Evolutionary conservation across 2,113 vertebrate species (phyloP).

Genomic region (Cercopithecus mona): DNA sequence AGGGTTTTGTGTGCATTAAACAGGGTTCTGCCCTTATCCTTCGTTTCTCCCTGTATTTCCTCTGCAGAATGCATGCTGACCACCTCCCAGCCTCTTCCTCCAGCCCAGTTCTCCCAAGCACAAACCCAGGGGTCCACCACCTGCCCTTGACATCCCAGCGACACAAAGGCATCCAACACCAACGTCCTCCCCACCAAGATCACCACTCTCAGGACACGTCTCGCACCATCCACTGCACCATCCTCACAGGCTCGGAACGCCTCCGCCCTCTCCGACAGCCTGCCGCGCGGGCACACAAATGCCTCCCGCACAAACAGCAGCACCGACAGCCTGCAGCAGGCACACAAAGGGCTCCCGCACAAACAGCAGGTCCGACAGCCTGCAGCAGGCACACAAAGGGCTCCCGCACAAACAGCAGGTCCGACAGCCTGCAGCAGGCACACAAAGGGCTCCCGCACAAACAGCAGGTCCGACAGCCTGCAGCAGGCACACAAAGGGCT

Average conservation of each 20-base stretch:
- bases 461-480: too few species aligned
- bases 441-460: too few species aligned
- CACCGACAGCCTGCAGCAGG: too few species aligned
- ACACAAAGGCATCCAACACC: neutral
- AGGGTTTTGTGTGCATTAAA: accelerated
- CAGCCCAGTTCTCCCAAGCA: neutral
- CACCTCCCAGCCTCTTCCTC: neutral
- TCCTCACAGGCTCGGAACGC: neutral
- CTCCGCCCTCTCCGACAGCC: too few species aligned
- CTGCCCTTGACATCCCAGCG: neutral
- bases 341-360: too few species aligned
- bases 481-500: too few species aligned
- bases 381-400: too few species aligned
- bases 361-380: too few species aligned
- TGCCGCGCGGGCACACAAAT: too few species aligned
- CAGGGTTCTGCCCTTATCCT: accelerated
- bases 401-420: too few species aligned
- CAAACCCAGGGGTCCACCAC: neutral
- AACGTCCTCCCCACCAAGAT: neutral
- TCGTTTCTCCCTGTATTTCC: neutral
- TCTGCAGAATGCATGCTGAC: accelerated
- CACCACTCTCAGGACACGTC: neutral
- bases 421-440: too few species aligned
- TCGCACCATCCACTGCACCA: accelerated
- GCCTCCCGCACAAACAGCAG: too few species aligned